These are phyloP conservation scores for Macrobrachium nipponense DNA, from an alignment of 1,140 invertebrate species.

Conservation along the genomic window DNA sequence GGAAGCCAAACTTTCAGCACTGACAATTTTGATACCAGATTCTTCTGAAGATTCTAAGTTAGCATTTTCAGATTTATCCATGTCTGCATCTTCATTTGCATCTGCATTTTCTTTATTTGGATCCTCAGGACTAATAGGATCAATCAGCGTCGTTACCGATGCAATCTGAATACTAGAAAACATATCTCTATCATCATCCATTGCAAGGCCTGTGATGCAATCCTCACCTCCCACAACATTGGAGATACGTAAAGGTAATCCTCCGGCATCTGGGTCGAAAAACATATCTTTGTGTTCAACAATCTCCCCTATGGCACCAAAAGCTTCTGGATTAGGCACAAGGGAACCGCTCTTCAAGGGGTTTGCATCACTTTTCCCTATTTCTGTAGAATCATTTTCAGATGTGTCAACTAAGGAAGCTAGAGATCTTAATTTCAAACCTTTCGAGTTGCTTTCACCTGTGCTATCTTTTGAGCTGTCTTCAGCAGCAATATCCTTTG, in stretches of 20 bases:
- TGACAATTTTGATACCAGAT: constrained; percentile 21
- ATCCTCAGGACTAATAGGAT: constrained; percentile 56
- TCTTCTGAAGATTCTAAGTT: neutral
- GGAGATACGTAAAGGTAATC: constrained; percentile 61
- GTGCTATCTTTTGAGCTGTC: too few relatives aligned
- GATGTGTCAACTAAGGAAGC: constrained; percentile 40
- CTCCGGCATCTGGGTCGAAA: constrained; percentile 56
- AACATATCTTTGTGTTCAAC: constrained; percentile 61
- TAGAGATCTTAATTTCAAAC: constrained; percentile 41
- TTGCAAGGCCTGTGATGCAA: constrained; percentile 58
- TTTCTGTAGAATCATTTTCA: constrained; percentile 1
- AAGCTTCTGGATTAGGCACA: neutral
- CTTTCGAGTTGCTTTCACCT: neutral
- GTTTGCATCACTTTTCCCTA: neutral
- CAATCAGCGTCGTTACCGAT: constrained; percentile 56
- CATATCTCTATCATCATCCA: constrained; percentile 58
- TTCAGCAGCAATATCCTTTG: neutral
- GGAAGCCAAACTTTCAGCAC: constrained; percentile 29
- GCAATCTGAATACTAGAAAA: constrained; percentile 62
- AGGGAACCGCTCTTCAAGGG: neutral
- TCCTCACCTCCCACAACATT: constrained; percentile 64
- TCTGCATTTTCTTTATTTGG: constrained; percentile 28
- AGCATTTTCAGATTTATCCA: neutral
- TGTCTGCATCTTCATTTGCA: neutral
- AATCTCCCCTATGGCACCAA: constrained; percentile 59